A percentile compares a stretch with the other conserved stretches of the same genome.
These are phyloP conservation scores for Drosophila robusta DNA, from an alignment of 2,888 invertebrate genomes.

Conservation along the genomic window DNA sequence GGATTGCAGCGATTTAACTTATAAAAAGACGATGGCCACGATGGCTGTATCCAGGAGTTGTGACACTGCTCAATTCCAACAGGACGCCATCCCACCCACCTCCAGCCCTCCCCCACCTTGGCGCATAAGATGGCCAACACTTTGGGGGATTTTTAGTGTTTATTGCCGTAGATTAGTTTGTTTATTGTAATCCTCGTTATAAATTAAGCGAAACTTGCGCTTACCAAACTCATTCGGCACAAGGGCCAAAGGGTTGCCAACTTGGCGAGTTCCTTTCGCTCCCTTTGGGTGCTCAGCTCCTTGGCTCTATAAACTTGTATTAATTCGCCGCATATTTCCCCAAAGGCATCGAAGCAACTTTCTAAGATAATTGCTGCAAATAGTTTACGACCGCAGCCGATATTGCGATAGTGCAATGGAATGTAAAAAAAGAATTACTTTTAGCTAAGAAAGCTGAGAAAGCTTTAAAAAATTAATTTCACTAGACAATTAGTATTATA, in stretches of 20 bases:
- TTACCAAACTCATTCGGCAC: slow-evolving; percentile 57
- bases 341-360: slow-evolving; percentile 70
- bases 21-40: slow-evolving; percentile 60
- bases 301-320: slow-evolving; percentile 49
- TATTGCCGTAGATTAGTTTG: slow-evolving; percentile 83
- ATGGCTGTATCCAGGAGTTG: slow-evolving; percentile 21
- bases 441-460: too few species aligned
- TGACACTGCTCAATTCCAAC: slow-evolving; percentile 46
- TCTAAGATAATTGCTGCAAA: slow-evolving; percentile 76
- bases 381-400: slow-evolving; percentile 75
- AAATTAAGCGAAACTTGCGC: slow-evolving; percentile 81
- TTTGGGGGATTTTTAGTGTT: slow-evolving; percentile 82
- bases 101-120: not conserved
- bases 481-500: too few species aligned
- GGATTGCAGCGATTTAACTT: slow-evolving; percentile 79
- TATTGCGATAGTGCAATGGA: slow-evolving; percentile 48
- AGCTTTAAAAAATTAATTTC: too few species aligned
- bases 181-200: slow-evolving; percentile 84
- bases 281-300: slow-evolving; percentile 13
- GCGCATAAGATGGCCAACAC: slow-evolving; percentile 53
- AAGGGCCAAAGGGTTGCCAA: slow-evolving; percentile 49
- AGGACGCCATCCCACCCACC: slow-evolving; percentile 6
- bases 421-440: not conserved
- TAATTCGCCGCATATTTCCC: slow-evolving; percentile 72
- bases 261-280: slow-evolving; percentile 11